Conservation (phyloP, 2,888 invertebrate genomes). For the Dolichomitus sp. region DNA sequence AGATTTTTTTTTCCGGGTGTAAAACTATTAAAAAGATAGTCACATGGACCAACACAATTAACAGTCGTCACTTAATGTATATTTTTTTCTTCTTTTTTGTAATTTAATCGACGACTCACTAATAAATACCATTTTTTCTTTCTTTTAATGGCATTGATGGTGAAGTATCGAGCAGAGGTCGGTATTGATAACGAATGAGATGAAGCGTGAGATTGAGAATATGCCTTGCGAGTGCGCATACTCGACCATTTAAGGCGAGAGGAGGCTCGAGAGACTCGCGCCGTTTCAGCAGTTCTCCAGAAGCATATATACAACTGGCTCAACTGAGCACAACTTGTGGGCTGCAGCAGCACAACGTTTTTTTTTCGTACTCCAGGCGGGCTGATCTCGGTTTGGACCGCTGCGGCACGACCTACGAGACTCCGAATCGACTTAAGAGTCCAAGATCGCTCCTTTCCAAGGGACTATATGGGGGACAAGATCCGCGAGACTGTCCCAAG, state of each 20-base stretch:
- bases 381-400: conserved; percentile 34
- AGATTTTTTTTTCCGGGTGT: too few species aligned
- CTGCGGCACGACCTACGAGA: conserved; percentile 68
- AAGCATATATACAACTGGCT: background rate
- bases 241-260: conserved; percentile 36
- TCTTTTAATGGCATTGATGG: background rate
- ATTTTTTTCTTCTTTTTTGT: too few species aligned
- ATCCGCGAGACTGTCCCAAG: conserved; percentile 61
- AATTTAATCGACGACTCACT: background rate
- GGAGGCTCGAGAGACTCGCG: conserved; percentile 4
- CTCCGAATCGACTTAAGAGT: conserved; percentile 69
- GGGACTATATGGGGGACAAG: conserved; percentile 38
- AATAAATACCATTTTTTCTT: background rate
- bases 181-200: conserved; percentile 22
- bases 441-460: conserved; percentile 66
- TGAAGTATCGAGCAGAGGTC: background rate
- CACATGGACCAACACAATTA: too few species aligned
- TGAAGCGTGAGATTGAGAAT: conserved; percentile 56
- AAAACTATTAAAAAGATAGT: too few species aligned
- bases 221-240: conserved; percentile 23
- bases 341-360: conserved; percentile 37
- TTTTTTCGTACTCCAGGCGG: conserved; percentile 3
- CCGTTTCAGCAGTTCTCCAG: conserved; percentile 25
- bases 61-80: too few species aligned
- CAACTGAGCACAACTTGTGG: conserved; percentile 28